Evolutionary conservation across 2,113 vertebrate genomes (phyloP), one percentile per base, ranked within the genome.

Genomic region (Falco punctatus): DNA sequence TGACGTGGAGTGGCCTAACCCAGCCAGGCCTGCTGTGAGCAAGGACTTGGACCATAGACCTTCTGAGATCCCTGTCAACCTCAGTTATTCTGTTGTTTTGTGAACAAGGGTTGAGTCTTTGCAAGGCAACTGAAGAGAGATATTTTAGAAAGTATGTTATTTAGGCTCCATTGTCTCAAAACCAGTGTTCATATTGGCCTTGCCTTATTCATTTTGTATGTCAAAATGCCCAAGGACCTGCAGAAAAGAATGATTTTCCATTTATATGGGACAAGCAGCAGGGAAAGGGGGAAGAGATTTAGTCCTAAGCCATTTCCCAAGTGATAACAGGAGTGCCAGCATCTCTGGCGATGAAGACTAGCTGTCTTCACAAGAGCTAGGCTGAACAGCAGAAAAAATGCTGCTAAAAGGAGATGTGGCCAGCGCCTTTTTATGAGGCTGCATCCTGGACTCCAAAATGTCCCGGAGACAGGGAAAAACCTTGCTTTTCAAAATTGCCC

Each of bases 1-100:
- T 42, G 49, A 57, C 16, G 6, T 1, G 0, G n/a, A 74, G 55
- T 0, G 1, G 46, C 42, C 48, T 40, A 17, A 13, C 24, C 54
- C 22, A 55, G 23, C 17, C 67, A 65, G 18, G 19, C 38, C 17
- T 65, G 58, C 44, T 77, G 23, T 54, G 35, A 70, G 51, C 16
- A 28, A 24, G 15, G 24, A 24, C n/a, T 59, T 40, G 51, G 64
- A 75, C 14, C 58, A 67, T 13, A 58, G 30, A 58, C 9, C 16
- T 92, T 32, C 54, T 30, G 44, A 16, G 51, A 54, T 69, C 42
- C 27, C 48, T 75, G 40, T 40, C 33, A 51, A 10, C 17, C 49
- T 59, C 64, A 64, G 64, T 52, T 52, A 65, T 7, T 32, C 17
- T 38, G 12, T 67, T 81, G 40, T 23, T 52, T 52, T 32, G 21